Conservation (phyloP, 1,140 invertebrate species). For the Ceratina japonica region DNA sequence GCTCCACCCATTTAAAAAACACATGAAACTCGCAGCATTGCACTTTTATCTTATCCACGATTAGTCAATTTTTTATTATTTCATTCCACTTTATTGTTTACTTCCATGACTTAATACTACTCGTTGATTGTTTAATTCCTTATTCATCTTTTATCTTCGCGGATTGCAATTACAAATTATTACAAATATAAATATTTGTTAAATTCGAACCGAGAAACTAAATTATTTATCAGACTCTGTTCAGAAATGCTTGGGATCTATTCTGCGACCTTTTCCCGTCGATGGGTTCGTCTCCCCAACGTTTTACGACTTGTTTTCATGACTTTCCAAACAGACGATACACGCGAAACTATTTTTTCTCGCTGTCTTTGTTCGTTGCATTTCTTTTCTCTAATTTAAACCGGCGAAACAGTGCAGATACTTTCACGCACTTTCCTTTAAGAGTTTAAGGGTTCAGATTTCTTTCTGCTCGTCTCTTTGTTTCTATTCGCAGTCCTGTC, state of each 20-base stretch:
- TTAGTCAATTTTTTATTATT: too few relatives aligned
- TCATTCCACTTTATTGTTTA: too few relatives aligned
- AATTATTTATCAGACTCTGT: constrained; percentile 22
- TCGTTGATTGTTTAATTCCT: too few relatives aligned
- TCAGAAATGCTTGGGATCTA: constrained; percentile 1
- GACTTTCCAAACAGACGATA: constrained; percentile 34
- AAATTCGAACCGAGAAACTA: constrained; percentile 2
- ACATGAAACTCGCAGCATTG: too few relatives aligned
- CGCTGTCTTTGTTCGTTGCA: too few relatives aligned
- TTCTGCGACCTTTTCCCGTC: constrained; percentile 4
- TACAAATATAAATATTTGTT: too few relatives aligned
- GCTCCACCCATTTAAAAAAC: too few relatives aligned
- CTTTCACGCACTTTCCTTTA: background rate
- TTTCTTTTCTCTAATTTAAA: background rate
- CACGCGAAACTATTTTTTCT: background rate
- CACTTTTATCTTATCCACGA: too few relatives aligned
- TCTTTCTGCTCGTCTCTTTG: background rate
- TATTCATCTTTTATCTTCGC: too few relatives aligned
- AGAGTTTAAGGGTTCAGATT: background rate
- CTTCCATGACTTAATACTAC: too few relatives aligned
- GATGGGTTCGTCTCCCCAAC: background rate
- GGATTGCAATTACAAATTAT: too few relatives aligned
- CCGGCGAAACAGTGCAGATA: background rate
- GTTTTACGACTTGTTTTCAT: constrained; percentile 55
- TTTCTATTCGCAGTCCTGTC: background rate